Conservation (phyloP, 2,888 invertebrate species). For the Listrodromus nycthemerus region DNA sequence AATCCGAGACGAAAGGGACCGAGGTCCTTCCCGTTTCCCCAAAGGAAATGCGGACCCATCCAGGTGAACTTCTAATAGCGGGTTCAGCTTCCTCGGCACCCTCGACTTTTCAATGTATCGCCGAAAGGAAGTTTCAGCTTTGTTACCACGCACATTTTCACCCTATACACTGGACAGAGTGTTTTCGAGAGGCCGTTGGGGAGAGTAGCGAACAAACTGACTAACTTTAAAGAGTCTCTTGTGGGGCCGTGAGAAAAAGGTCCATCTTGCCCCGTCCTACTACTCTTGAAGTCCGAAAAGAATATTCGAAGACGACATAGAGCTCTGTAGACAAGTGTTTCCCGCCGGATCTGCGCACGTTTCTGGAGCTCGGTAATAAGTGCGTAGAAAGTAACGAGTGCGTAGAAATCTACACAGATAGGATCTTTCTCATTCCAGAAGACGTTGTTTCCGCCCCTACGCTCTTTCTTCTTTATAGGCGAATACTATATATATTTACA, state of each 20-base stretch:
- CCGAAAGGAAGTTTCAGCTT: constrained; percentile 25
- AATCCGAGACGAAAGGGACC: constrained; percentile 35
- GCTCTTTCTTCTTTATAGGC: constrained; percentile 25
- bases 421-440: constrained; percentile 20
- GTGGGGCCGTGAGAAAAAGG: background rate
- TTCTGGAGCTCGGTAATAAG: constrained; percentile 38
- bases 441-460: constrained; percentile 32
- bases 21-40: constrained; percentile 41
- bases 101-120: constrained; percentile 57
- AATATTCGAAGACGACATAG: background rate
- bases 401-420: constrained; percentile 10
- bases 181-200: constrained; percentile 15
- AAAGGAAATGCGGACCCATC: constrained; percentile 54
- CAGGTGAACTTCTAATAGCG: constrained; percentile 67
- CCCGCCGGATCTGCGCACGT: constrained; percentile 40
- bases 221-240: background rate
- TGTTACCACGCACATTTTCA: constrained; percentile 26
- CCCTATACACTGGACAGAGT: background rate
- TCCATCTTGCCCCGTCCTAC: background rate
- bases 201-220: background rate
- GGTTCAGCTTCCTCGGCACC: constrained; percentile 38
- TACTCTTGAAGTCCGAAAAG: constrained; percentile 15
- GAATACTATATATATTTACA: background rate
- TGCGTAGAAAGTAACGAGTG: constrained; percentile 7
- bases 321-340: constrained; percentile 52